Base-by-base conservation (phyloP, 2,797 vertebrate species). In the Sternarchorhynchus goeldii region DNA sequence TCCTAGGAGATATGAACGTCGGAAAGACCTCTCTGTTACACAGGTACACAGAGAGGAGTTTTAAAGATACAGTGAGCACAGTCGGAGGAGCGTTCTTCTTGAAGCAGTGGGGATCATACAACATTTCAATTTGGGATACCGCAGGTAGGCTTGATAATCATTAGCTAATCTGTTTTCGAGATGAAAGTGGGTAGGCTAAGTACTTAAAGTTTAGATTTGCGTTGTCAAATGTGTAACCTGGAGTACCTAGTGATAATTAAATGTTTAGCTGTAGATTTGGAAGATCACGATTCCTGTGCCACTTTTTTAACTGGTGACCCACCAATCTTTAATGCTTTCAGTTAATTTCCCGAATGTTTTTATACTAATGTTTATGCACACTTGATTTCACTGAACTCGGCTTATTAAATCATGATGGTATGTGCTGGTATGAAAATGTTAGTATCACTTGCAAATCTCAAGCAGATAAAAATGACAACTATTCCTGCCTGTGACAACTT, bases 71-170 rank as follows among this genome's bases (percentile, higher is more conserved):
- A 5, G 86, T 96, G 84, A 98, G 97, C 93, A 98, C 97, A n/a
- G 95, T 99, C 79, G 97, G 97, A 81, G 97, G 97, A 50, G 96
- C 97, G 70, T 99, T 98, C 87, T 98, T 94, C 89, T 92, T 99
- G 75, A 97, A 97, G 84, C 96, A 96, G 90, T 97, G 97, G 97
- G 95, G 96, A 0, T 93, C 94, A 0, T 95, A 96, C 91, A 94
- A 96, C 84, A 94, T 98, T 87, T 98, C 97, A 63, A 93, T 98
- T 75, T 99, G 97, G 97, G 97, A 98, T 91, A 99, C 97, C 0
- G 97, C 97, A 65, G 97, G 97, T 97, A 92, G 18, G 79, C 20
- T 34, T 25, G 2, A 6, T 34, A 8, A 66, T 21, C 45, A 12
- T 50, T 50, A 62, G 2, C 8, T 17, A 1, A 34, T 2, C 12